Evolutionary conservation across 1,140 invertebrate species (phyloP), one percentile per base, ranked within the genome.

Genomic region (Mercenaria mercenaria): DNA sequence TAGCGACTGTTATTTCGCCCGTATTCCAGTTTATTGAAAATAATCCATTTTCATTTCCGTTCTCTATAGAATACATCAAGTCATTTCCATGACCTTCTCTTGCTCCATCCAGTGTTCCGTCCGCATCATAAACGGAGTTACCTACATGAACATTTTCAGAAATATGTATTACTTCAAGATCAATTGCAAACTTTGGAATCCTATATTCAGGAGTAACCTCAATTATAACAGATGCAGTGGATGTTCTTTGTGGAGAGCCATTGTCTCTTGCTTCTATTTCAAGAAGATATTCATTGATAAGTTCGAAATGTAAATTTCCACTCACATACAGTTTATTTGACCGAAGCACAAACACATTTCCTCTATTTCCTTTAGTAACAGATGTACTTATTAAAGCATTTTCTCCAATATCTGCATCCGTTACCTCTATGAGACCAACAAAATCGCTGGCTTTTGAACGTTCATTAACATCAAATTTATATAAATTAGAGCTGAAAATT

Each of bases 211-310:
- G 88, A 23, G 32, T 59, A 50, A 89, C 80, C 29, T 61, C 41
- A 3, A 89, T 61, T 20, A 89, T 82, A 23, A 89, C 81, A 20
- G 56, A 83, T 18, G 88, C 50, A 32, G 79, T 83, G 4, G 88
- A 69, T n/a, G 88, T 59, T 26, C 69, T 52, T 39, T 56, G 64
- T 41, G 80, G 79, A 26, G 18, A 26, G 8, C 88, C 79, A 50
- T n/a, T 84, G 39, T 89, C 88, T 50, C 37, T 89, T 18, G 88
- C 88, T 77, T 83, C 88, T 13, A 89, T 15, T 89, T 76, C 41
- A 11, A 89, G 50, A 0, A 89, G 29, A 77, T 89, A 89, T 81
- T 89, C 80, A 56, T 59, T 76, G n/a, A 59, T 76, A n/a, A 56
- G 59, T 13, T 59, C 80, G 56, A 32, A 80, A 23, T 72, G 20